Base-by-base conservation (phyloP, 1,140 invertebrate genomes). In the Centruroides sculpturatus region DNA sequence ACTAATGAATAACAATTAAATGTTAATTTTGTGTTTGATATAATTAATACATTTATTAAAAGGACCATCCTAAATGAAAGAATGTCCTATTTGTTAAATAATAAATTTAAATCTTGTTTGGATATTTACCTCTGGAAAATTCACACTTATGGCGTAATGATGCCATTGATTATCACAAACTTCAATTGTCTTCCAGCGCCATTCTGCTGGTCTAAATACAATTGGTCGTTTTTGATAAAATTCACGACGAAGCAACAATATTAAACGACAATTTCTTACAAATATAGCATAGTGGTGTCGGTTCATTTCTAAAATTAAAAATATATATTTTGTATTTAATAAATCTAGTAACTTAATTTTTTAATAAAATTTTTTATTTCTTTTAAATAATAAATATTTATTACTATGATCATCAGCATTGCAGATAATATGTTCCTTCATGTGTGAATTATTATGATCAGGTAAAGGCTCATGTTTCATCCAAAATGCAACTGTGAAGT, bases 151-250 rank as follows among this genome's bases (percentile, higher is more conserved):
- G 0, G 92, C 87, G 76, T 94, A 99, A 74, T 98, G 92, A 80
- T 99, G 96, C 96, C 96, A 99, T 71, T 93, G 86, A 74, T 94
- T 87, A 75, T 98, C 95, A 77, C 95, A 98, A 7, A 95, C 89
- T 66, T 79, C 72, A 4, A 72, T 68, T 13, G 77, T 66, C 47
- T 72, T 70, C 76, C 76, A 78, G 61, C 95, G 81, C 92, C 94
- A 98, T 76, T 99, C 96, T 11, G 95, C 95, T 0, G 95, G 94
- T 55, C 91, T 81, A 80, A 98, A 98, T 60, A 93, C 92, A 73
- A 96, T 93, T 46, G 93, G 81, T 70, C 95, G 89, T n/a, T 74
- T 73, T 10, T 89, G 86, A 69, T 93, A 58, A 71, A 93, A 92
- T 75, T 98, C 94, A 58, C 92, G 82, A 35, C 95, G 79, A 65